A percentile compares a stretch with the other conserved stretches of the same genome.
phyloP scores from a whole-genome alignment of 2,113 vertebrate genomes.

The Excalfactoria chinensis region DNA sequence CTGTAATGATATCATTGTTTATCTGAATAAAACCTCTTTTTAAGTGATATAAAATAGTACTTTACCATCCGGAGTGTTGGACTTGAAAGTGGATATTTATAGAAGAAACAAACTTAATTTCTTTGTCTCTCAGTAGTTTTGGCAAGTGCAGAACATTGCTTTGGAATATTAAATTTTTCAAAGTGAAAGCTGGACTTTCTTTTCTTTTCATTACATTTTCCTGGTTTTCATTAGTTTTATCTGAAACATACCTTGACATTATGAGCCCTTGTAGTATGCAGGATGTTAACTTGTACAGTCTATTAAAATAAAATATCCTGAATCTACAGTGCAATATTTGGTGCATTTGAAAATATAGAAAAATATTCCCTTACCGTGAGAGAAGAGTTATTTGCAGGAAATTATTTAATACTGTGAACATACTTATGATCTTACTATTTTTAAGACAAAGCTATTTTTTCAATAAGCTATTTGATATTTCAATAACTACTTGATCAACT shows the following conservation, averaged over 20 bases:
- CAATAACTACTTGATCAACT: background rate
- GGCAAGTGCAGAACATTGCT: background rate
- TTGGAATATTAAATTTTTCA: background rate
- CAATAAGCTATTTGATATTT: background rate
- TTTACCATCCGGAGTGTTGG: background rate
- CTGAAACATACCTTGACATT: background rate
- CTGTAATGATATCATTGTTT: background rate
- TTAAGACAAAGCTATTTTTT: background rate
- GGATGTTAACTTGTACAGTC: accelerated
- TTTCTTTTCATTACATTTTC: background rate
- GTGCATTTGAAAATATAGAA: background rate
- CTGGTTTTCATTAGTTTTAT: background rate
- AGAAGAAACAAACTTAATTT: background rate
- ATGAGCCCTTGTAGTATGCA: background rate
- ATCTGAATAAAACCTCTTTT: background rate
- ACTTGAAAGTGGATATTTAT: background rate
- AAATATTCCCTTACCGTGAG: background rate
- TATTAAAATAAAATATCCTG: background rate
- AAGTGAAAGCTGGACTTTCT: background rate
- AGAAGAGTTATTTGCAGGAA: background rate
- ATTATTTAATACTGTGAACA: background rate
- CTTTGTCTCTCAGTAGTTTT: background rate
- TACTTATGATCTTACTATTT: background rate
- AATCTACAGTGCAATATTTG: background rate
- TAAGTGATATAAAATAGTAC: background rate